Evolutionary conservation across 1,140 invertebrate genomes (phyloP).

Genomic region (Hermatobates lingyangjiaoensis): DNA sequence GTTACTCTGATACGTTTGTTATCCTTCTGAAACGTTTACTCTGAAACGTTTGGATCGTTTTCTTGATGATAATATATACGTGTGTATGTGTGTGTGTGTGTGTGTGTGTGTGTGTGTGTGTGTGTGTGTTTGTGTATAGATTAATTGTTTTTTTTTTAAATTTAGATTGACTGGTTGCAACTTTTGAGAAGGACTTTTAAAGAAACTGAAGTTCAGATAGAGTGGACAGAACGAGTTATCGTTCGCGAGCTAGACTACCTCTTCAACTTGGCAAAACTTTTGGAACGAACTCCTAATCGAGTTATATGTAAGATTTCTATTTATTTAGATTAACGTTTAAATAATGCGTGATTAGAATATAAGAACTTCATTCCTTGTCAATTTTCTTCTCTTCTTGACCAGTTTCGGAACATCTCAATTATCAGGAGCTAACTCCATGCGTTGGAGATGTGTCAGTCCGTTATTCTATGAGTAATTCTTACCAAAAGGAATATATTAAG

Average conservation of each 20-base stretch:
- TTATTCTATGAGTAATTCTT: no score
- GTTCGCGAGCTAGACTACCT: conserved; percentile 21
- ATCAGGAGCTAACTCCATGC: no score
- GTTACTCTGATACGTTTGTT: background rate
- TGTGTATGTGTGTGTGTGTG: background rate
- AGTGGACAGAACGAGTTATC: conserved; percentile 17
- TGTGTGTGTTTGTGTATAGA: background rate
- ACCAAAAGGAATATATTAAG: no score
- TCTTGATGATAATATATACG: background rate
- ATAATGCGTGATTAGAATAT: no score
- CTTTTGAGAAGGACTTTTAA: conserved; percentile 16
- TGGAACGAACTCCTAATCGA: conserved; percentile 17
- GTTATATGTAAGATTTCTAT: conserved; percentile 19
- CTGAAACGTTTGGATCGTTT: background rate
- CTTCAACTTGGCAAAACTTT: conserved; percentile 16
- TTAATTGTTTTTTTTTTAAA: conserved; percentile 11
- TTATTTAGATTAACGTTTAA: no score
- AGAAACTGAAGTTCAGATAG: conserved; percentile 13
- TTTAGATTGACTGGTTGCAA: conserved; percentile 20
- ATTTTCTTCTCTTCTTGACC: no score
- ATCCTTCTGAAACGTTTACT: background rate
- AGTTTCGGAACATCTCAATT: no score
- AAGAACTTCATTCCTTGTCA: no score
- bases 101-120: background rate
- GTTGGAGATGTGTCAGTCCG: no score